Evolutionary conservation across 2,888 invertebrate species (phyloP).

Genomic region (Synergus laeviventris): DNA sequence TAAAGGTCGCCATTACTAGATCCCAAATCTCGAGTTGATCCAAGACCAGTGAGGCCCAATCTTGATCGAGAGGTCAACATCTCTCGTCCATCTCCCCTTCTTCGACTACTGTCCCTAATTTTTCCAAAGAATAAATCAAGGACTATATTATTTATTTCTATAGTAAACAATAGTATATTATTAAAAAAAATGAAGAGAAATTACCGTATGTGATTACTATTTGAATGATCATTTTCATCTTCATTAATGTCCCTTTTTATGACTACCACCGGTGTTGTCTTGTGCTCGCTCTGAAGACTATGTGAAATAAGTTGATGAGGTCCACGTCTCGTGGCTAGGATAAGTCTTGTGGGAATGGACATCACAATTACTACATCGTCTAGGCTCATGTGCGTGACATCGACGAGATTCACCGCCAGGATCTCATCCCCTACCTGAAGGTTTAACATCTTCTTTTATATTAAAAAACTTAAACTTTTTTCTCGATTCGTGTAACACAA

Average conservation of each 20-base stretch:
- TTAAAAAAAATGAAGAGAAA: conserved; percentile 52
- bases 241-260: conserved; percentile 92
- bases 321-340: conserved; percentile 92
- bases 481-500: not conserved
- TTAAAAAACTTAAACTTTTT: not conserved
- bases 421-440: conserved; percentile 96
- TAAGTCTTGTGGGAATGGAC: conserved; percentile 97
- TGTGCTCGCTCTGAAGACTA: conserved; percentile 80
- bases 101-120: conserved; percentile 79
- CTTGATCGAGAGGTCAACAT: conserved; percentile 87
- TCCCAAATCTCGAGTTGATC: conserved; percentile 76
- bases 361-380: conserved; percentile 99
- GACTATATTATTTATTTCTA: too few species aligned
- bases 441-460: not conserved
- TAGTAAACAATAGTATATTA: too few species aligned
- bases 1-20: conserved; percentile 85
- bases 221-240: conserved; percentile 82
- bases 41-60: conserved; percentile 81
- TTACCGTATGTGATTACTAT: conserved; percentile 74
- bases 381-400: conserved; percentile 97
- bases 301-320: conserved; percentile 72
- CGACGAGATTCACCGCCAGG: conserved; percentile 97
- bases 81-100: conserved; percentile 87
- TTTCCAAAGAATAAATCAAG: conserved; percentile 44
- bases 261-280: conserved; percentile 94